Conservation (phyloP, 2,113 vertebrate genomes). For the Cebus imitator region DNA sequence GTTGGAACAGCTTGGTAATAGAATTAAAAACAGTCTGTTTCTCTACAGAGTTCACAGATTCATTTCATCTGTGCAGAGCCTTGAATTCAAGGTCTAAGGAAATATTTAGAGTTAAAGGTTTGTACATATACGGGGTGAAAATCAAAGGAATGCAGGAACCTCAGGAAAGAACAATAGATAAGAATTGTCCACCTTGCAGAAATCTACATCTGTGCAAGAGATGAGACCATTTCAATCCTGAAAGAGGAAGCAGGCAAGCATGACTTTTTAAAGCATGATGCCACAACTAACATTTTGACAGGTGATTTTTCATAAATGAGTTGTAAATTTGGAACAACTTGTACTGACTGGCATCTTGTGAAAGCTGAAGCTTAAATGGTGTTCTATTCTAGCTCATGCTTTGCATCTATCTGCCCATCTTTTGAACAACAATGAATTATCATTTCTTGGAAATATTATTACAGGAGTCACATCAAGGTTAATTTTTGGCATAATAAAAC, state of each 20-base stretch:
- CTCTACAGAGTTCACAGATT: background rate
- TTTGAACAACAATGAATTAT: background rate
- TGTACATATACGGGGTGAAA: background rate
- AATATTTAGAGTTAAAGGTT: background rate
- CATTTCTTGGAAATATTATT: background rate
- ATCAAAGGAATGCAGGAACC: background rate
- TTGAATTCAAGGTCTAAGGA: background rate
- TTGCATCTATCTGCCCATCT: background rate
- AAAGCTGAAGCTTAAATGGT: background rate
- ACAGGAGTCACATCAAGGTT: background rate
- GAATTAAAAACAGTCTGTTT: background rate
- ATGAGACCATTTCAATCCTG: background rate
- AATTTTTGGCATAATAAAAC: background rate
- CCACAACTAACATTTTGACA: background rate
- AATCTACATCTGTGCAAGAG: background rate
- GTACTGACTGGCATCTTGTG: background rate
- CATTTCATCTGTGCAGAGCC: background rate
- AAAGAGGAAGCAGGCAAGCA: background rate
- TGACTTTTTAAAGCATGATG: background rate
- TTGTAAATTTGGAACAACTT: background rate
- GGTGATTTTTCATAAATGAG: background rate
- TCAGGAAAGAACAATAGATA: background rate
- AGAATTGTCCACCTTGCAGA: background rate
- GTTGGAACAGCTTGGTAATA: fast-evolving
- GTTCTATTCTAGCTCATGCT: background rate